These are phyloP conservation scores for Ceyx cyanopectus DNA, from an alignment of 2,113 vertebrate genomes.

Conservation along the genomic window DNA sequence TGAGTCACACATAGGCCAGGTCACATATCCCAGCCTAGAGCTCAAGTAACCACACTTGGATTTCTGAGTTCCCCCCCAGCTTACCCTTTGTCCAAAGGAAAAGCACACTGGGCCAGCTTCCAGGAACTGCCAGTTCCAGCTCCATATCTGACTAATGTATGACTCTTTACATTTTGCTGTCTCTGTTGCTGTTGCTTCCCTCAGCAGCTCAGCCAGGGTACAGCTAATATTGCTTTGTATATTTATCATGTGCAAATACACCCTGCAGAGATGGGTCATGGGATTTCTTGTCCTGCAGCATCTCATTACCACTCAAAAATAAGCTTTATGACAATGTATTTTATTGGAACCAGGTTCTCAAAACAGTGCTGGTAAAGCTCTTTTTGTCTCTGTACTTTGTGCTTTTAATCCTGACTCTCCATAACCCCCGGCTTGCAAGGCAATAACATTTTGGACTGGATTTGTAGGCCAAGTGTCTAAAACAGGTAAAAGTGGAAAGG, in stretches of 20 bases:
- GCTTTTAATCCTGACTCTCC: neutral
- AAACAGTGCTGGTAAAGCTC: neutral
- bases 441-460: neutral
- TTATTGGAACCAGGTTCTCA: neutral
- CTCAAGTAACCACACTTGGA: neutral
- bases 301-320: neutral
- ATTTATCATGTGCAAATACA: neutral
- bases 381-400: neutral
- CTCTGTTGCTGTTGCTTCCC: neutral
- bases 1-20: neutral
- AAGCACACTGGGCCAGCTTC: neutral
- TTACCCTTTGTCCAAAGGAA: neutral
- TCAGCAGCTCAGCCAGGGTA: neutral
- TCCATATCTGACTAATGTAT: neutral
- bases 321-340: neutral
- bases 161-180: neutral
- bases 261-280: neutral
- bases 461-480: neutral
- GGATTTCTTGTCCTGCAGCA: neutral
- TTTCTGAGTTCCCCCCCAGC: neutral
- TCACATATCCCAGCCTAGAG: neutral
- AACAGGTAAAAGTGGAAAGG: neutral
- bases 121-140: conserved; percentile 2
- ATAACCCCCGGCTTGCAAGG: neutral
- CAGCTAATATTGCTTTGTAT: neutral